These are phyloP conservation scores for Coregonus sp. DNA, from an alignment of 2,797 vertebrate genomes.

Conservation along the genomic window DNA sequence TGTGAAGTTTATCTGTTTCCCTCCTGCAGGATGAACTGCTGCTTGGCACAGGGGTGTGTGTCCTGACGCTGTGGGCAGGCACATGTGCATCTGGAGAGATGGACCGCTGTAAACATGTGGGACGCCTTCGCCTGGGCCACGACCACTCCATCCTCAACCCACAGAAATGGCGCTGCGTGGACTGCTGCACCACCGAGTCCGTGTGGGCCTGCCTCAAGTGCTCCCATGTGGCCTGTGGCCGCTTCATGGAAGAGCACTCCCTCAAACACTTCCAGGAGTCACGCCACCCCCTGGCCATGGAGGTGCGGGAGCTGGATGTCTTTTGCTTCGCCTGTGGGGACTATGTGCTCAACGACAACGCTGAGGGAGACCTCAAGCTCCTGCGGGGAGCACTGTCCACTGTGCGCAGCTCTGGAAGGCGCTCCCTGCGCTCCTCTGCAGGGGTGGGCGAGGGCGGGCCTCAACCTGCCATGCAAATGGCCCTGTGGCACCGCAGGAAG, in stretches of 20 bases:
- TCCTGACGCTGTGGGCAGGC: conserved; percentile 77
- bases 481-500: conserved; percentile 89
- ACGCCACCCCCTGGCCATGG: conserved; percentile 93
- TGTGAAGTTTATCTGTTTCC: background rate
- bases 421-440: conserved; percentile 85
- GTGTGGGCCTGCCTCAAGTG: conserved; percentile 99
- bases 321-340: conserved; percentile 96
- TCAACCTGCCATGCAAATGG: conserved; percentile 86
- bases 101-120: conserved; percentile 99
- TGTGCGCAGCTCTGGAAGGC: conserved; percentile 81
- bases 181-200: conserved; percentile 92
- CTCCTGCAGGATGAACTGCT: conserved; percentile 66
- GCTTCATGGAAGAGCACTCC: conserved; percentile 94
- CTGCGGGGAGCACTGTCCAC: conserved; percentile 91
- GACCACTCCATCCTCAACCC: conserved; percentile 98
- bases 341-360: conserved; percentile 96
- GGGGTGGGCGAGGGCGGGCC: conserved; percentile 70
- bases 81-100: conserved; percentile 85
- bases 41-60: conserved; percentile 67
- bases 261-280: conserved; percentile 91
- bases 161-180: conserved; percentile 94
- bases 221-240: conserved; percentile 94
- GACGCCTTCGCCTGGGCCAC: conserved; percentile 92
- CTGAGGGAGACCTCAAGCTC: conserved; percentile 94
- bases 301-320: conserved; percentile 93